A percentile compares a stretch with the other conserved stretches of the same genome.
Conservation (phyloP, 1,140 invertebrate species). For the Paracyclopina nana region DNA sequence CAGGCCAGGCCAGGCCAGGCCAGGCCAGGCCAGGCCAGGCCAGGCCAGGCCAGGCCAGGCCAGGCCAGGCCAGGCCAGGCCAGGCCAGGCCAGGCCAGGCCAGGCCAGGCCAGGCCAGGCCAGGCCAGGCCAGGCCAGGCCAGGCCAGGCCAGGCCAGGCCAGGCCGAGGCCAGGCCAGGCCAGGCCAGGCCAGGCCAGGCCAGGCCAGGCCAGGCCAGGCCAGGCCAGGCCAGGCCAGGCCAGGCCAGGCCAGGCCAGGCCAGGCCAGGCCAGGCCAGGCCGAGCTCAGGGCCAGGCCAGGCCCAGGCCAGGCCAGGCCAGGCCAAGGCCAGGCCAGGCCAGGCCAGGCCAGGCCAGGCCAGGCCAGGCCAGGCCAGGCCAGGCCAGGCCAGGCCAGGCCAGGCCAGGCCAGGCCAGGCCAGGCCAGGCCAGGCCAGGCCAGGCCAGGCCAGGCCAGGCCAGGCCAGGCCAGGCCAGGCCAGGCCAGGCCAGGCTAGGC, state of each 20-base stretch:
- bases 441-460: conserved; percentile 20
- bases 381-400: conserved; percentile 20
- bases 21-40: conserved; percentile 21
- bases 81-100: conserved; percentile 21
- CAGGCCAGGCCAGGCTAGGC: conserved; percentile 21
- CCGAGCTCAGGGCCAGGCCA: conserved; percentile 20
- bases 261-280: conserved; percentile 21
- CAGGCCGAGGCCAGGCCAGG: conserved; percentile 20
- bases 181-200: conserved; percentile 21
- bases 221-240: conserved; percentile 21
- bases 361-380: conserved; percentile 21
- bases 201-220: conserved; percentile 21
- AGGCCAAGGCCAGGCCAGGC: conserved; percentile 20
- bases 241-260: conserved; percentile 21
- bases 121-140: conserved; percentile 19
- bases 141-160: conserved; percentile 21
- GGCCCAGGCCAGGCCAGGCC: conserved; percentile 21
- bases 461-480: conserved; percentile 20
- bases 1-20: conserved; percentile 21
- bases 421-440: conserved; percentile 21
- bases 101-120: conserved; percentile 21
- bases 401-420: conserved; percentile 20
- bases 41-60: conserved; percentile 21
- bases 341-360: conserved; percentile 21
- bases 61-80: conserved; percentile 21